A percentile compares a stretch with the other conserved stretches of the same genome.
phyloP scores from a whole-genome alignment of 2,888 invertebrate species.

The Dusona sp. region DNA sequence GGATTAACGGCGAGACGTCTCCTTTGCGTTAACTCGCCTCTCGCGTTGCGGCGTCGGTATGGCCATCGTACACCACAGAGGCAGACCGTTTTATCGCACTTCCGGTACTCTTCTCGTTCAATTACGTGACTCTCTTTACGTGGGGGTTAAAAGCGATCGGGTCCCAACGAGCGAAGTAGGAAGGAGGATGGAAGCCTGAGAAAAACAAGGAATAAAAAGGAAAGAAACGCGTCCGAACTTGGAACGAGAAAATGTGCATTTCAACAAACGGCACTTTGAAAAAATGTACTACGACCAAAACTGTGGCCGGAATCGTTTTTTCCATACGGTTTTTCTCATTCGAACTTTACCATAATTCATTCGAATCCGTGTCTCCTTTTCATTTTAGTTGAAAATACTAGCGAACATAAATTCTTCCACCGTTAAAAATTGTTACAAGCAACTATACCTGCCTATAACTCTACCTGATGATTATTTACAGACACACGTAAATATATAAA shows the following conservation, averaged over 20 bases:
- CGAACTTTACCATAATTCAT: not conserved
- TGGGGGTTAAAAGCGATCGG: conserved; percentile 43
- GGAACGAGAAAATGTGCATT: not conserved
- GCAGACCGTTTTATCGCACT: conserved; percentile 67
- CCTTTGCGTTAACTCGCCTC: conserved; percentile 67
- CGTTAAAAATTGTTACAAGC: not conserved
- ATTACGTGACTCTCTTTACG: conserved; percentile 65
- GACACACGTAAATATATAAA: not conserved
- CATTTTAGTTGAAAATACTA: not conserved
- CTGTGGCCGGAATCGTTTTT: not conserved
- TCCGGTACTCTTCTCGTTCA: conserved; percentile 70
- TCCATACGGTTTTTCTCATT: not conserved
- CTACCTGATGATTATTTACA: not conserved
- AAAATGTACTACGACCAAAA: not conserved
- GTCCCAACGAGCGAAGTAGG: not conserved
- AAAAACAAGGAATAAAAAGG: conserved; percentile 8
- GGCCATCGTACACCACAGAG: conserved; percentile 35
- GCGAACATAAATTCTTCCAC: not conserved
- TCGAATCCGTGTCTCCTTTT: not conserved
- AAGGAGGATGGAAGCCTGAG: not conserved
- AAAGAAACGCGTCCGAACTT: not conserved
- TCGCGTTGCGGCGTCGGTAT: conserved; percentile 38
- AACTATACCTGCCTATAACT: not conserved
- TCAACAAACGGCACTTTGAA: not conserved
- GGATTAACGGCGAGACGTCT: conserved; percentile 70